phyloP scores from a whole-genome alignment of 53 echinoderm and acorn worm species.

The Echinarachnius parma region DNA sequence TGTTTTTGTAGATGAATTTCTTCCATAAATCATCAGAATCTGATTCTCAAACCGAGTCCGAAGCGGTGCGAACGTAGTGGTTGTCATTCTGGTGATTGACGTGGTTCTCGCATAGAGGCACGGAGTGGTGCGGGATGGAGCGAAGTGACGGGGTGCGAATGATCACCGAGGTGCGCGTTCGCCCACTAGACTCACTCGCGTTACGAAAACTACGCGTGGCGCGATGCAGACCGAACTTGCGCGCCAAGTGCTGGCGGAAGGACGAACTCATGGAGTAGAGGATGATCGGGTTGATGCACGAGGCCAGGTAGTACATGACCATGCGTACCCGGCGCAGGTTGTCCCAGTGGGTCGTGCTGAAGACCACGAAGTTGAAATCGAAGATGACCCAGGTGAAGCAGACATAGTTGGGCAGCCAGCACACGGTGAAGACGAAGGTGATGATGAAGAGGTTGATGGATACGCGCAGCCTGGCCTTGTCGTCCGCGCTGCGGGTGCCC shows the following conservation, averaged over 20 bases:
- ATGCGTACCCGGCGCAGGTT: conserved; percentile 12
- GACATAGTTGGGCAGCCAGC: conserved; percentile 41
- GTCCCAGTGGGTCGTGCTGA: neutral
- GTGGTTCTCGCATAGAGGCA: conserved; percentile 1
- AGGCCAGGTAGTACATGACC: conserved; percentile 37
- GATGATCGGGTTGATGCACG: conserved; percentile 40
- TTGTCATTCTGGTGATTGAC: conserved; percentile 9
- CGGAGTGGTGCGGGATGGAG: conserved; percentile 21
- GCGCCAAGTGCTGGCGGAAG: conserved; percentile 33
- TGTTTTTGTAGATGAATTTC: too few species aligned
- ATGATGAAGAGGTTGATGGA: conserved; percentile 38
- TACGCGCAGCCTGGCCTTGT: conserved; percentile 32
- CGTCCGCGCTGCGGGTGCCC: neutral
- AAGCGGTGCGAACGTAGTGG: conserved; percentile 23
- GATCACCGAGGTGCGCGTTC: conserved; percentile 26
- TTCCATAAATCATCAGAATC: too few species aligned
- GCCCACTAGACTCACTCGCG: conserved; percentile 18
- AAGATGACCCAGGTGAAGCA: conserved; percentile 13
- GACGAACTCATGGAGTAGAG: conserved; percentile 49
- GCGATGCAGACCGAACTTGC: conserved; percentile 32
- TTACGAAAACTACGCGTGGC: conserved; percentile 10
- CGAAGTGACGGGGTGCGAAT: conserved; percentile 20
- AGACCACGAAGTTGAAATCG: conserved; percentile 28
- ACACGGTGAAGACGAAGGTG: conserved; percentile 33
- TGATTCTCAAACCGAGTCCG: conserved; percentile 27